A percentile compares a stretch with the other conserved stretches of the same genome.
Conservation (phyloP, 1,140 invertebrate species). For the Saxidomus purpurata region DNA sequence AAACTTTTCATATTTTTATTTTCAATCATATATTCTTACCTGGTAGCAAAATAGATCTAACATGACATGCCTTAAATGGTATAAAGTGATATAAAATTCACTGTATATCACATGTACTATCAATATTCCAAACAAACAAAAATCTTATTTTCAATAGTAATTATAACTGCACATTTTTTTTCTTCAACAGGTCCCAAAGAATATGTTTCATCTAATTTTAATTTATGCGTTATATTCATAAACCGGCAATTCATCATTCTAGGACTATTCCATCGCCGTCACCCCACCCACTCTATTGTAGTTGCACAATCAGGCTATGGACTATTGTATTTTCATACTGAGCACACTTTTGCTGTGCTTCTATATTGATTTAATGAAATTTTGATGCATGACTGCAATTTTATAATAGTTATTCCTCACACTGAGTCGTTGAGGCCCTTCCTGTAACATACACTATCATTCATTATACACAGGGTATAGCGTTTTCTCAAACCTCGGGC, state of each 20-base stretch:
- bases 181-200: neutral
- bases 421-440: slow-evolving; percentile 20
- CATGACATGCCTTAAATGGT: neutral
- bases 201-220: neutral
- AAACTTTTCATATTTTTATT: no score
- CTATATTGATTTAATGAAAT: slow-evolving; percentile 44
- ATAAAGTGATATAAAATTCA: neutral
- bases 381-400: slow-evolving; percentile 25
- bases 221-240: slow-evolving; percentile 14
- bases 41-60: neutral
- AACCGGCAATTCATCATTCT: slow-evolving; percentile 19
- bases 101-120: neutral
- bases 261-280: neutral
- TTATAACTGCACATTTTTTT: slow-evolving; percentile 1
- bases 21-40: neutral
- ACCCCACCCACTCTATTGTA: slow-evolving; percentile 57
- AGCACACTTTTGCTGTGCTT: slow-evolving; percentile 13
- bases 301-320: slow-evolving; percentile 47
- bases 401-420: slow-evolving; percentile 36
- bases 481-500: no score
- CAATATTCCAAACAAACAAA: neutral
- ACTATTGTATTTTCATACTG: slow-evolving; percentile 52
- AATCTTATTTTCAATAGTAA: neutral
- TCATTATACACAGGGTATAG: no score
- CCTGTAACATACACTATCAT: no score